Evolutionary conservation across 30 jellyfish, hydroid and myxozoan species (phyloP).

Genomic region (Aurelia sp.): DNA sequence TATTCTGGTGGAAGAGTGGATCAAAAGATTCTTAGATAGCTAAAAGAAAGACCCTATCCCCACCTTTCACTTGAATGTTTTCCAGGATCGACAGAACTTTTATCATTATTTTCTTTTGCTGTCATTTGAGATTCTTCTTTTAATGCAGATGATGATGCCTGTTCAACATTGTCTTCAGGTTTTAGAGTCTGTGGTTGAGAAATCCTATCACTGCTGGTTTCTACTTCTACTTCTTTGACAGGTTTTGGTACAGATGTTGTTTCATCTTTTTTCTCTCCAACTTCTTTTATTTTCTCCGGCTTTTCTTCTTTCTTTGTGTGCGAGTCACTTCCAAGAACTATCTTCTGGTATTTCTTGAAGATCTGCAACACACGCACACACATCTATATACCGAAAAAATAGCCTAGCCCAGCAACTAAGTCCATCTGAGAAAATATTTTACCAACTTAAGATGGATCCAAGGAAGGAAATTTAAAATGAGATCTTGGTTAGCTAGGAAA

Average conservation of each 20-base stretch:
- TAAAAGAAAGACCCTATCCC: too few relatives aligned
- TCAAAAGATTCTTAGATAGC: too few relatives aligned
- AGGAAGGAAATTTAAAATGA: too few relatives aligned
- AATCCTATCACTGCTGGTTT: conserved; percentile 3
- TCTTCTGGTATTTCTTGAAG: conserved; percentile 65
- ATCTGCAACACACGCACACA: conserved; percentile 16
- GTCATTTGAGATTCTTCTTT: neutral
- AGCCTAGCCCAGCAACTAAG: too few relatives aligned
- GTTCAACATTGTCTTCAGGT: too few relatives aligned
- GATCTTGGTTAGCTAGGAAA: too few relatives aligned
- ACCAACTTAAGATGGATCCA: too few relatives aligned
- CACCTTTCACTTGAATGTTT: too few relatives aligned
- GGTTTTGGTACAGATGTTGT: conserved; percentile 48
- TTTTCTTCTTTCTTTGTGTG: conserved; percentile 15
- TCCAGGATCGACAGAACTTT: neutral
- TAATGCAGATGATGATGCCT: too few relatives aligned
- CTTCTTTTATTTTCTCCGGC: neutral
- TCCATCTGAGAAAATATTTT: too few relatives aligned
- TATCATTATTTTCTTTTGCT: neutral
- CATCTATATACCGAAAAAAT: too few relatives aligned
- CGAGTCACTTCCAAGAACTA: conserved; percentile 42
- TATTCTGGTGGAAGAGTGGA: too few relatives aligned
- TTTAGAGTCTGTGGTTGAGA: neutral
- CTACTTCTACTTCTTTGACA: conserved; percentile 53
- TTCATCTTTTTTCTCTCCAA: neutral